Evolutionary conservation across 2,888 invertebrate species (phyloP), one percentile per base, ranked within the genome.

Genomic region (Noctua comes): DNA sequence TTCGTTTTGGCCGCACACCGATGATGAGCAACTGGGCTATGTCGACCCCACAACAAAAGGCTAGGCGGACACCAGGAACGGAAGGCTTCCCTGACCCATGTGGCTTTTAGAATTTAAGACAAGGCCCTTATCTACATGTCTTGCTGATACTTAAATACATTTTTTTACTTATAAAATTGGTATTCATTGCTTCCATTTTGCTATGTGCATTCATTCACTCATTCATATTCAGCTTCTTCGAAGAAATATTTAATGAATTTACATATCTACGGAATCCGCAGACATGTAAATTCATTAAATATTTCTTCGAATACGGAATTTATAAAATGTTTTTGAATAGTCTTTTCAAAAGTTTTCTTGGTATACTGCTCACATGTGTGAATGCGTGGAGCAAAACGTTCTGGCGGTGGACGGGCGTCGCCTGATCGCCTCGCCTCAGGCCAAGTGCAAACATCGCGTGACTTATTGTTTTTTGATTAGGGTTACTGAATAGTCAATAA

Each of bases 1-100:
- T 0, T 88, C 94, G 0, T 96, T 94, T 84, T 96, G 96, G 96
- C 96, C 96, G 1, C 96, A 97, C 81, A 88, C 88, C 7, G 86
- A 90, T 0, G 96, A 96, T 8, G 96, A 96, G 62, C 96, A 96
- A 82, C 86, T 91, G 4, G 94, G 93, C 0, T 95, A 94, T 68
- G 82, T 88, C 46, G 92, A 90, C 75, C 87, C 89, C 2, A 73
- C 85, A n/a, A 57, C 73, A 27, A 88, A 88, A 62, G 5, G 0
- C 11, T 82, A 70, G 76, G 54, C 27, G 57, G 85, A 76, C 59
- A 86, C 46, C 81, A 51, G 65, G 18, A 48, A 27, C 13, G 24
- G 10, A 51, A 64, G n/a, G 16, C 6, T 59, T 68, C 7, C 36
- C 0, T 68, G 13, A 48, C 11, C n/a, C 24, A n/a, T 27, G 2